Base-by-base conservation (phyloP, 1,140 invertebrate genomes). In the Drosophila burlai region DNA sequence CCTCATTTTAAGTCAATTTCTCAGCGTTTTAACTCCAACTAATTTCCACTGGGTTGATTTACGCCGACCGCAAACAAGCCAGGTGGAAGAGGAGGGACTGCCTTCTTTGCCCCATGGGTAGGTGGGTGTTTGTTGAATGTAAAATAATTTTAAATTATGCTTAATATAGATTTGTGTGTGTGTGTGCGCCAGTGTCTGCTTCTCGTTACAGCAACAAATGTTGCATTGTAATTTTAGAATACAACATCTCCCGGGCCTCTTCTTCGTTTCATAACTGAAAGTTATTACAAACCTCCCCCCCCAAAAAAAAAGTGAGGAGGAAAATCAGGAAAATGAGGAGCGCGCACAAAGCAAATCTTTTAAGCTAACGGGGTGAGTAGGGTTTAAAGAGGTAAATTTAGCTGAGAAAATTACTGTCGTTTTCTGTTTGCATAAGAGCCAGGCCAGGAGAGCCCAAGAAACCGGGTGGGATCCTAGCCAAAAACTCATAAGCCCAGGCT, bases 131-230 rank as follows among this genome's bases (percentile, higher is more conserved):
- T 52, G 52, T 60, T 64, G 66, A 78, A 85, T 65, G 73, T 65
- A 71, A 82, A 86, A 85, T 85, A 71, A 85, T 76, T 87, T 80
- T 26, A 76, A 83, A 83, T 87, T 80, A 59, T 59, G 62, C 63
- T 67, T 80, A 83, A 85, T 85, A 85, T 79, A 86, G 83, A 81
- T 67, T 76, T 64, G 62, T 72, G 43, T 72, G 43, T 60, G 38
- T 24, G 43, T 60, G 38, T 21, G 31, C 36, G 29, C 60, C 26
- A 55, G 52, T 34, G 52, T 36, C 6, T 21, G 49, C 50, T 54
- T 29, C 34, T 42, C 60, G 18, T 36, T 36, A 2, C 31, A 34
- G 49, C 49, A 42, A 29, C 42, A 34, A 52, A 52, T 52, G 52
- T 31, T 40, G 42, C 42, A 68, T 62, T 77, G 78, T 85, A 84